Evolutionary conservation across 2,113 vertebrate species (phyloP).

Genomic region (Cheilinus undulatus): DNA sequence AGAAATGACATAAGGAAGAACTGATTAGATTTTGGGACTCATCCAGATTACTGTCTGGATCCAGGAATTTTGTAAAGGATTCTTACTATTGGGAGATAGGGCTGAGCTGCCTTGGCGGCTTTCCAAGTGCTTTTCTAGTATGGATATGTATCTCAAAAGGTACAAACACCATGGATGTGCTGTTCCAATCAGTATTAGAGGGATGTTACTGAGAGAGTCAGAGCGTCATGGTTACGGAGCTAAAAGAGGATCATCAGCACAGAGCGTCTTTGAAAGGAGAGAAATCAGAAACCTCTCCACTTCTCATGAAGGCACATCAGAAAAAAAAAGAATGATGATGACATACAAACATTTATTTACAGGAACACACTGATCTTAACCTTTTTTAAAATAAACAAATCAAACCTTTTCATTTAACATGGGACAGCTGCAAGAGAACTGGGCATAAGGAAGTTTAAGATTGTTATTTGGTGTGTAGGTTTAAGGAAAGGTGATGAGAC

Average conservation of each 20-base stretch:
- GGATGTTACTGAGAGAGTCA: slow-evolving; percentile 42
- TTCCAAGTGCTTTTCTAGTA: no score
- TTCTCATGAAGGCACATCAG: slow-evolving; percentile 44
- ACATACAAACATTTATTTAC: slow-evolving; percentile 23
- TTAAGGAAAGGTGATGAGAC: not conserved
- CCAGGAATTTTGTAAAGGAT: no score
- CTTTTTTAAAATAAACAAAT: not conserved
- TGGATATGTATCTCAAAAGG: slow-evolving; percentile 6
- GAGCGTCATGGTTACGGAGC: slow-evolving; percentile 77
- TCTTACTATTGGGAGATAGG: no score
- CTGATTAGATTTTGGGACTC: no score
- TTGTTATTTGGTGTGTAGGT: not conserved
- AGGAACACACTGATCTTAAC: not conserved
- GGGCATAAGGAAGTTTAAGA: no score
- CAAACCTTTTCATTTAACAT: not conserved
- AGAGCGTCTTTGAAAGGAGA: slow-evolving; percentile 52
- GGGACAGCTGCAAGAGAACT: no score
- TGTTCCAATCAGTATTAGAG: slow-evolving; percentile 43
- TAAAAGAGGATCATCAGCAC: slow-evolving; percentile 70
- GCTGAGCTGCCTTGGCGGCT: no score
- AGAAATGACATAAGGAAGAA: no score
- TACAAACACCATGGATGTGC: slow-evolving; percentile 29
- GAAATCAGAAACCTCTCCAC: slow-evolving; percentile 63
- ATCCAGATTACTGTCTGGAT: no score
- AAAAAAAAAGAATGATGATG: slow-evolving; percentile 56